Percentiles rank a stretch among this genome's conserved stretches.
These are phyloP conservation scores for Electrophaes corylata DNA, from an alignment of 2,888 invertebrate species.

Conservation along the genomic window DNA sequence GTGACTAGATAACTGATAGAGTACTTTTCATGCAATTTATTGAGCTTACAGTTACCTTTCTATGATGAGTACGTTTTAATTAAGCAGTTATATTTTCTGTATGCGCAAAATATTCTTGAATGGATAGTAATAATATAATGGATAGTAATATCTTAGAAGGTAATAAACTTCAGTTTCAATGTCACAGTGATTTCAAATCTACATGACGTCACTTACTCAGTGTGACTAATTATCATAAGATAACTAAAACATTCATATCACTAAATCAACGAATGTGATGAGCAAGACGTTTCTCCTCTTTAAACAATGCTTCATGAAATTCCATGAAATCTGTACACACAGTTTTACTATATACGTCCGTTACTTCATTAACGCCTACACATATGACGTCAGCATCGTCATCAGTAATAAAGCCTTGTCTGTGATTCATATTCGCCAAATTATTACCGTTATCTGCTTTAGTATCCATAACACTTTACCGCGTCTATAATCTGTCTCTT, in stretches of 20 bases:
- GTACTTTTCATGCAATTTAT: too few relatives aligned
- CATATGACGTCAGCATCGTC: conserved; percentile 4
- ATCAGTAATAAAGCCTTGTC: neutral
- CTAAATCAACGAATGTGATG: conserved; percentile 18
- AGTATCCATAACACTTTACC: neutral
- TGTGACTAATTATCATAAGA: conserved; percentile 11
- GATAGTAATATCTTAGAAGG: too few relatives aligned
- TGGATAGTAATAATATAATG: too few relatives aligned
- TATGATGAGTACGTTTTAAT: too few relatives aligned
- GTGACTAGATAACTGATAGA: too few relatives aligned
- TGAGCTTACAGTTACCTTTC: too few relatives aligned
- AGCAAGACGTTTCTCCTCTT: conserved; percentile 13
- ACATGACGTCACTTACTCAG: conserved; percentile 11
- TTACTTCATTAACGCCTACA: conserved; percentile 4
- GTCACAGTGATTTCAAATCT: neutral
- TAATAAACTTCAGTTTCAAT: too few relatives aligned
- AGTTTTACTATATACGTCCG: conserved; percentile 3
- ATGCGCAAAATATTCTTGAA: too few relatives aligned
- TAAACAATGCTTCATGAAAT: conserved; percentile 1
- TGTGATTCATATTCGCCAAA: conserved; percentile 11
- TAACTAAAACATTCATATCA: conserved; percentile 13
- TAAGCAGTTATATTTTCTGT: too few relatives aligned
- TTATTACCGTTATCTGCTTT: conserved; percentile 12
- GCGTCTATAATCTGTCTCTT: neutral
- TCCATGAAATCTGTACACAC: neutral